Evolutionary conservation across 2,113 vertebrate genomes (phyloP), one percentile per base, ranked within the genome.

Genomic region (Tragelaphus imberbis): DNA sequence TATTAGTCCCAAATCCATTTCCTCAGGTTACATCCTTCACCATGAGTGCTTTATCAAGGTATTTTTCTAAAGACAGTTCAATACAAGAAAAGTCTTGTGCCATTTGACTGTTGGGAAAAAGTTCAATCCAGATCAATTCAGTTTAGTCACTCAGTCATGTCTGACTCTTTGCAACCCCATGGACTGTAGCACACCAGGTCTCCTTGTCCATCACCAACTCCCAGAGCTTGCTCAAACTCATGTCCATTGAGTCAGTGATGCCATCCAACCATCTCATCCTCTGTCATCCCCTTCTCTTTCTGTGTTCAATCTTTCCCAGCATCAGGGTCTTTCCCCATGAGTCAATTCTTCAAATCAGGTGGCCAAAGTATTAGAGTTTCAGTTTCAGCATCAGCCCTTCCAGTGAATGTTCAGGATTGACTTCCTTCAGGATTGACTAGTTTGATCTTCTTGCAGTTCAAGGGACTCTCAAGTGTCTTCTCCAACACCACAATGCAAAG

Each of bases 41-140:
- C 19, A 23, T 15, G 7, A 82, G 14, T 59, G 14, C n/a, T 90
- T 96, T 88, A 81, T 63, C 85, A 75, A 53, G 21, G 14, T 86
- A 77, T 92, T 94, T 95, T 92, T 23, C 49, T 81, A 86, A 89
- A 92, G 33, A 79, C n/a, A 88, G 47, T 56, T 97, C 65, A 40
- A 10, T 36, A 90, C 23, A 65, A 77, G 33, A 85, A 93, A 84
- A 91, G 25, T 75, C 27, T 68, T 86, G 25, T 47, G 61, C 9
- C 59, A 71, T 53, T 63, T 86, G 30, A 9, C 40, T 86, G 3
- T 63, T 63, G 40, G 56, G 14, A 56, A 81, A 44, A 55, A 81
- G n/a, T 71, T 77, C 33, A 97, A 58, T 55, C n/a, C 53, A 89
- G 49, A 58, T 4, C n/a, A 68, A 9, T 68, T 68, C n/a, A 68